Base-by-base conservation (phyloP, 1,140 invertebrate genomes). In the Ooceraea biroi region DNA sequence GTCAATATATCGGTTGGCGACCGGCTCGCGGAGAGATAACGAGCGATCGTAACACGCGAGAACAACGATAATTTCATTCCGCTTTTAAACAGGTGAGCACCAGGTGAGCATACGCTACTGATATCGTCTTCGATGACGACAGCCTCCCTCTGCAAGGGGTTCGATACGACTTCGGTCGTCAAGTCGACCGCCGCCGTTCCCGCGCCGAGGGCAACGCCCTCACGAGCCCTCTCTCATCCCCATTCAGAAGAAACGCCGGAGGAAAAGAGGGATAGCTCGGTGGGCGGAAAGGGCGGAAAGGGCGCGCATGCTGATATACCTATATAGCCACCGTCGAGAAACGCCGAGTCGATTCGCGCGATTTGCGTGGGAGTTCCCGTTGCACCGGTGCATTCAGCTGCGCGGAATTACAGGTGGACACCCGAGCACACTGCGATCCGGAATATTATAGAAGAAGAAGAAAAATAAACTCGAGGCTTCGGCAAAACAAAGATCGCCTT, bases 151-250 rank as follows among this genome's bases (percentile, higher is more conserved):
- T 65, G 50, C 77, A 77, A 83, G 87, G 77, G 68, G 87, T 85
- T 89, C 85, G 52, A 88, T 89, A 87, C 82, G 69, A 76, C 74
- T 86, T 77, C 60, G 87, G 78, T 86, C 71, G 89, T 83, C 87
- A 80, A 84, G 73, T 87, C 88, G 83, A 85, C 83, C 85, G 74
- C 63, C 85, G 86, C 63, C 87, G 84, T 83, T 82, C 61, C 83
- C 86, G 65, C 76, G 17, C 58, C 36, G 85, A 44, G 87, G 88
- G 86, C 89, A 87, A 85, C 85, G 89, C 89, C 89, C 89, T 90
- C 87, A 22, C 65, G 58, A 66, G 55, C 71, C 78, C 80, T 89
- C 80, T 89, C 84, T 88, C 87, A 77, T 85, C 68, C 85, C 83
- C 87, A 88, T 85, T 88, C 78, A 83, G 86, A 86, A 85, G 78